Conservation (phyloP, 2,888 invertebrate genomes). For the Eudasyphora cyanicolor region DNA sequence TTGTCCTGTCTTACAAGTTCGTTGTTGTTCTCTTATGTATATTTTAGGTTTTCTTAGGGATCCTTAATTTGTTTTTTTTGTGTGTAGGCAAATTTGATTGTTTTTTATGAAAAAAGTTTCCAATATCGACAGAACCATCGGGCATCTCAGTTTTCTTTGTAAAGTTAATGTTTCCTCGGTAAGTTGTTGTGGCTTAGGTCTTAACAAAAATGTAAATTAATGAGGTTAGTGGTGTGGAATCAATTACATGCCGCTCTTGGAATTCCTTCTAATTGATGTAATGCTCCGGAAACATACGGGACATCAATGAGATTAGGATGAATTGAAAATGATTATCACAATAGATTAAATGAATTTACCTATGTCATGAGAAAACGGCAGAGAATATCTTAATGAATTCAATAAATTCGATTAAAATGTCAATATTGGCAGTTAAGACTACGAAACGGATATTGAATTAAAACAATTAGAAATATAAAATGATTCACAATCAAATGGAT, state of each 20-base stretch:
- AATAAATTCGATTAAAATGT: not conserved
- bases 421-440: not conserved
- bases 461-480: too few species aligned
- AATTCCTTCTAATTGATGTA: constrained; percentile 24
- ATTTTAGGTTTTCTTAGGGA: constrained; percentile 15
- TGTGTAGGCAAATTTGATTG: not conserved
- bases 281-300: not conserved
- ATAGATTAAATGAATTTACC: constrained; percentile 4
- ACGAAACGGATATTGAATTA: not conserved
- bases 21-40: constrained; percentile 34
- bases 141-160: constrained; percentile 5
- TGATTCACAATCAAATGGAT: too few species aligned
- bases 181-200: constrained; percentile 25
- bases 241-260: constrained; percentile 21
- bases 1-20: not conserved
- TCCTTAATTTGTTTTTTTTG: constrained; percentile 7
- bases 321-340: constrained; percentile 10
- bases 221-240: constrained; percentile 41
- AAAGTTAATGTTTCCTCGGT: constrained; percentile 12
- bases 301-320: constrained; percentile 26
- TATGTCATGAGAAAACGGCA: not conserved
- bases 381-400: not conserved
- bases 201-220: constrained; percentile 33
- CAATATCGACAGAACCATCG: not conserved
- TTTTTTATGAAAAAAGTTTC: constrained; percentile 18